Percentiles rank a stretch among this genome's conserved stretches.
Conservation (phyloP, 2,888 invertebrate genomes). For the Chrysopilus asiliformis region DNA sequence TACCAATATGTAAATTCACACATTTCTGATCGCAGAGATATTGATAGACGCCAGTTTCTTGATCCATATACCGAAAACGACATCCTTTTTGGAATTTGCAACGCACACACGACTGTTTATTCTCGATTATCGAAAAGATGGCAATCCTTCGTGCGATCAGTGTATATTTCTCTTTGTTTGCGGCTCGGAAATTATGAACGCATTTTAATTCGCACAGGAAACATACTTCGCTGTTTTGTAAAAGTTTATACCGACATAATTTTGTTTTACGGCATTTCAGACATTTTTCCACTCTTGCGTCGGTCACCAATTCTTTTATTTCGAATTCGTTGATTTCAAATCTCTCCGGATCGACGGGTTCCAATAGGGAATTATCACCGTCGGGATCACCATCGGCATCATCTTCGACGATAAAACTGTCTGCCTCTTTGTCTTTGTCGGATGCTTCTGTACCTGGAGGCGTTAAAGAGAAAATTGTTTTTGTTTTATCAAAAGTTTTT, state of each 20-base stretch:
- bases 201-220: constrained; percentile 41
- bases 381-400: constrained; percentile 18
- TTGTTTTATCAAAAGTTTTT: no score
- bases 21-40: constrained; percentile 42
- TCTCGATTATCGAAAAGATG: constrained; percentile 29
- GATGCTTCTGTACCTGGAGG: no score
- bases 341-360: constrained; percentile 14
- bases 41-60: constrained; percentile 39
- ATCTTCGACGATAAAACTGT: no score
- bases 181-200: constrained; percentile 35
- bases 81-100: constrained; percentile 27
- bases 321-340: constrained; percentile 28
- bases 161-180: constrained; percentile 28
- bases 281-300: constrained; percentile 32
- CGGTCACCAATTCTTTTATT: constrained; percentile 36
- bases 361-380: no score
- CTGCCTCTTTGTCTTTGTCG: no score
- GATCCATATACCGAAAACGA: constrained; percentile 27
- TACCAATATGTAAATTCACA: constrained; percentile 41
- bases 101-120: constrained; percentile 23
- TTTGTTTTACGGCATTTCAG: constrained; percentile 35
- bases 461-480: no score
- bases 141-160: constrained; percentile 25
- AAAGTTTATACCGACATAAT: constrained; percentile 32
- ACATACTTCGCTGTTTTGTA: constrained; percentile 26